Base-by-base conservation (phyloP, 2,888 invertebrate species). In the Tethea ocularis region DNA sequence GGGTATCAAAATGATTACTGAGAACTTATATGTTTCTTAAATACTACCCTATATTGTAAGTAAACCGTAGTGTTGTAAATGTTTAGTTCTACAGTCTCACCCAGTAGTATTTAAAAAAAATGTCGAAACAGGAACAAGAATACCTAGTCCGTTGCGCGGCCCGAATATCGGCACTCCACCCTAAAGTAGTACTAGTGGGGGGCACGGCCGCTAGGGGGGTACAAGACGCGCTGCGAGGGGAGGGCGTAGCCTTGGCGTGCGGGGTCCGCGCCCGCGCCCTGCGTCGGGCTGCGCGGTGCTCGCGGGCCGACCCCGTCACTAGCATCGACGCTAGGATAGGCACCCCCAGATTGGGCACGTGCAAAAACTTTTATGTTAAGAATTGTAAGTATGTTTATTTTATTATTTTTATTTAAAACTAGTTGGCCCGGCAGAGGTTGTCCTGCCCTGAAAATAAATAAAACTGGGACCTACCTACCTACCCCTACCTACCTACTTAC, bases 111-210 rank as follows among this genome's bases (percentile, higher is more conserved):
- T 4, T 24, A 24, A 4, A 4, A n/a, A 24, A 24, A 24, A 24
- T 24, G 24, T 7, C n/a, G 17, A 13, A 1, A 2, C 56, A 96
- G 96, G 98, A 98, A 85, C 95, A 95, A 71, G 97, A 98, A 81
- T 98, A 97, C 85, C 90, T 98, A 36, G 94, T 96, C 29, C 96
- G 98, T 67, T 96, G 97, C 33, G 97, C 98, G 5, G 96, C 96
- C 0, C 95, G 98, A 72, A 97, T 99, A 56, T 94, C 95, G 33
- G 96, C 97, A 17, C 94, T 98, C 61, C 95, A 96, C 41, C 98
- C 99, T 0, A 95, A 97, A 76, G 95, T 99, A 29, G 96, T 99
- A 29, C 89, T 99, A 41, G 98, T 98, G 0, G 97, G 98, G 78
- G 97, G 98, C 68, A 96, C 96, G 56, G 98, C 98, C 10, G 96